A percentile compares a stretch with the other conserved stretches of the same genome.
Conservation (phyloP, 2,888 invertebrate species). For the Polyploca ridens region DNA sequence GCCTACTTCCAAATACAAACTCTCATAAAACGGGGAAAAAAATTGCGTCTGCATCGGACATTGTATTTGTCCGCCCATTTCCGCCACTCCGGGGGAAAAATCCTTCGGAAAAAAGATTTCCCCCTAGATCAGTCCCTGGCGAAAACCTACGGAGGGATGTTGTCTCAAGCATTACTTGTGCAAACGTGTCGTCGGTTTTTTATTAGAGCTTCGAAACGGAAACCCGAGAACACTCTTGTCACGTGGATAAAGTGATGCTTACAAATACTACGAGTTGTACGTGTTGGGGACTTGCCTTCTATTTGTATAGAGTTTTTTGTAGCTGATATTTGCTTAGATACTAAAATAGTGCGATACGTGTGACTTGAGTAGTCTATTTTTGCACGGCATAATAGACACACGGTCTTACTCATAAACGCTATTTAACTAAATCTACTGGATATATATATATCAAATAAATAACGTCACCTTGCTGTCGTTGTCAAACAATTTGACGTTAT, state of each 20-base stretch:
- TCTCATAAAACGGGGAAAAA: constrained; percentile 11
- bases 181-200: constrained; percentile 67
- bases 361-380: too few relatives aligned
- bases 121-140: constrained; percentile 29
- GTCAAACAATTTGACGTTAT: too few relatives aligned
- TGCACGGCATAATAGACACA: too few relatives aligned
- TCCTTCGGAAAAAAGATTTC: constrained; percentile 43
- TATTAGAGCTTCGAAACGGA: constrained; percentile 45
- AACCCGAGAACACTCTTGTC: constrained; percentile 26
- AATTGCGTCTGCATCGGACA: constrained; percentile 43
- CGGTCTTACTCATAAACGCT: too few relatives aligned
- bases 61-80: constrained; percentile 52
- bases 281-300: constrained; percentile 1
- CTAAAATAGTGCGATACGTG: neutral
- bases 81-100: constrained; percentile 31
- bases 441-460: too few relatives aligned
- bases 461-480: too few relatives aligned
- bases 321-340: neutral
- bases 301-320: constrained; percentile 5
- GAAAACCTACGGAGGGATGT: constrained; percentile 48
- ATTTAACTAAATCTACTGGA: too few relatives aligned
- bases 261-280: constrained; percentile 20
- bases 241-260: constrained; percentile 31
- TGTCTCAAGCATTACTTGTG: constrained; percentile 77
- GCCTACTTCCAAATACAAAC: constrained; percentile 8